phyloP scores from a whole-genome alignment of 2,797 vertebrate species.

The Manis javanica region DNA sequence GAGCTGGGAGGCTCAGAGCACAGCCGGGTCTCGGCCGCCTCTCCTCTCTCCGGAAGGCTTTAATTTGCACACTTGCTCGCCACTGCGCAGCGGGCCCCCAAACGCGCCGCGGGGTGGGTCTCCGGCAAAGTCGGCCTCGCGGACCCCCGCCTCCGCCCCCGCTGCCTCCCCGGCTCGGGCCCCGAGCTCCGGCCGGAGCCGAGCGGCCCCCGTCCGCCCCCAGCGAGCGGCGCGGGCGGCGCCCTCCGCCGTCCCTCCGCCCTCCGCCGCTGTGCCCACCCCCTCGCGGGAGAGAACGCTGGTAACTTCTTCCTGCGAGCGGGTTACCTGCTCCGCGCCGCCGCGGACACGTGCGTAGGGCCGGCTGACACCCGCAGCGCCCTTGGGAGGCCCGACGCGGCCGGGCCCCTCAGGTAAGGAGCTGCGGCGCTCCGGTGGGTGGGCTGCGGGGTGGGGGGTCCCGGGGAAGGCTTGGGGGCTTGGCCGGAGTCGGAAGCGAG shows the following conservation, averaged over 20 bases:
- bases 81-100: constrained; percentile 30
- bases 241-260: constrained; percentile 72
- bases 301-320: constrained; percentile 45
- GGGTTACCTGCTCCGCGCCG: constrained; percentile 73
- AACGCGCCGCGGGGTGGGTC: constrained; percentile 28
- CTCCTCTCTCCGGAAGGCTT: constrained; percentile 77
- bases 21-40: constrained; percentile 52
- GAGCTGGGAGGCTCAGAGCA: neutral
- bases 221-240: constrained; percentile 65
- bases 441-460: constrained; percentile 40
- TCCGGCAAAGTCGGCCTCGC: neutral
- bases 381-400: neutral
- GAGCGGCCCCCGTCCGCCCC: constrained; percentile 51
- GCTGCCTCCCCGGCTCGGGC: neutral
- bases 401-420: constrained; percentile 68
- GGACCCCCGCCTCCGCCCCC: neutral
- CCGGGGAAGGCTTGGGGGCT: neutral
- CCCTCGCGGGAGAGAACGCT: constrained; percentile 42
- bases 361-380: constrained; percentile 1
- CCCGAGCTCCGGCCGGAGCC: constrained; percentile 16
- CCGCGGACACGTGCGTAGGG: constrained; percentile 67
- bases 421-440: neutral
- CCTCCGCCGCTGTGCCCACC: constrained; percentile 78
- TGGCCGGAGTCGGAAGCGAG: neutral
- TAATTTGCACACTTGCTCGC: constrained; percentile 75